A percentile compares a stretch with the other conserved stretches of the same genome.
These are phyloP conservation scores for Onychomys leucogaster DNA, from an alignment of 2,797 vertebrate species.

Conservation along the genomic window DNA sequence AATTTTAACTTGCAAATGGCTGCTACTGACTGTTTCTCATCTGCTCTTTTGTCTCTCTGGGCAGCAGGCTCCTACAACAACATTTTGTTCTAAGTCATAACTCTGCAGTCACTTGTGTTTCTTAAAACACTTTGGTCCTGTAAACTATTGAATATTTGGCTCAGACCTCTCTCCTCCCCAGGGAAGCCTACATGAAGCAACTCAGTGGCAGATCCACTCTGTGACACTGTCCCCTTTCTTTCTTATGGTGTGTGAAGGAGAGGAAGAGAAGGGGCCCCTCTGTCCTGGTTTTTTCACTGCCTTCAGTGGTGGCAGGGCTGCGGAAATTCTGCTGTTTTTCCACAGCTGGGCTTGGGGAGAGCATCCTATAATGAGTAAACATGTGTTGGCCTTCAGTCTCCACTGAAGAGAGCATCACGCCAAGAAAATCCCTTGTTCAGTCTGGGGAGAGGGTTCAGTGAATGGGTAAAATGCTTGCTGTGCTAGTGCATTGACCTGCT, in stretches of 20 bases:
- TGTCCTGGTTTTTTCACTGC: not conserved
- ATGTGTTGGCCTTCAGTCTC: not conserved
- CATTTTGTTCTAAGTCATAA: conserved; percentile 22
- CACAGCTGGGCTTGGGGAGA: not conserved
- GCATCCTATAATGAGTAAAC: not conserved
- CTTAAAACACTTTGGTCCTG: not conserved
- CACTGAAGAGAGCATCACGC: not conserved
- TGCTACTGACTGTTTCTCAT: not conserved
- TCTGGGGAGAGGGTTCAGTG: not conserved
- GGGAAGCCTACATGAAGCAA: not conserved
- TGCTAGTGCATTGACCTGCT: not conserved
- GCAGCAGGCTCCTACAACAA: not conserved
- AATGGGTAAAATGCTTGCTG: no score
- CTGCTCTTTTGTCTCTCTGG: not conserved
- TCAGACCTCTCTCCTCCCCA: not conserved
- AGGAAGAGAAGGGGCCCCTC: not conserved
- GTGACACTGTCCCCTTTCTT: not conserved
- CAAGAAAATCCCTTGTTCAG: not conserved
- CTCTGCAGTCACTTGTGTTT: conserved; percentile 20
- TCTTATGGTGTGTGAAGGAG: not conserved
- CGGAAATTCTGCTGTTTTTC: not conserved
- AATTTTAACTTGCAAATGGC: conserved; percentile 44
- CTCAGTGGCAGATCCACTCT: not conserved
- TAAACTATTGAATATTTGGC: not conserved
- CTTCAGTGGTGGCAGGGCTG: not conserved